These are phyloP conservation scores for Menidia beryllina DNA, from an alignment of 2,113 vertebrate species.

Conservation along the genomic window DNA sequence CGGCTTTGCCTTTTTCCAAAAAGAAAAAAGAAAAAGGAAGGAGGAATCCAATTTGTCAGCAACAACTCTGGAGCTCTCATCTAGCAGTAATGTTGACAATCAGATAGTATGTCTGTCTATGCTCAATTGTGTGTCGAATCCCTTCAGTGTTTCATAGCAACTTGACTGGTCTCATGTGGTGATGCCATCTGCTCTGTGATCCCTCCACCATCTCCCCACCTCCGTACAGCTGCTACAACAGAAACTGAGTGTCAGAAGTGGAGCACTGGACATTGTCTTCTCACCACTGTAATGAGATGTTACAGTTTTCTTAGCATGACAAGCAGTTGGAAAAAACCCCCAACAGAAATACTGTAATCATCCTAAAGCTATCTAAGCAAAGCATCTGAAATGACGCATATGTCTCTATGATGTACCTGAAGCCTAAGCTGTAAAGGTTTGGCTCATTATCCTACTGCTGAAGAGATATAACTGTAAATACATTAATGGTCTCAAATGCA, in stretches of 20 bases:
- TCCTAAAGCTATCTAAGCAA: no score
- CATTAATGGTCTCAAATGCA: no score
- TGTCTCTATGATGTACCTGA: no score
- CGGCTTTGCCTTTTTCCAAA: constrained; percentile 8
- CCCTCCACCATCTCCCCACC: constrained; percentile 13
- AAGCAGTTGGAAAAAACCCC: neutral
- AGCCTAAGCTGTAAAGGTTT: no score
- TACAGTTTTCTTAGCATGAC: neutral
- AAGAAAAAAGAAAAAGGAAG: no score
- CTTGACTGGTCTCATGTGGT: constrained; percentile 40
- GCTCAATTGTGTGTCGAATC: constrained; percentile 14
- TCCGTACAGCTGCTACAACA: constrained; percentile 13
- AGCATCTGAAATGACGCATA: no score
- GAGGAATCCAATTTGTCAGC: neutral
- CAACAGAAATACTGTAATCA: constrained; percentile 9
- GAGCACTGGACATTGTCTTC: constrained; percentile 14
- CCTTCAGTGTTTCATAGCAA: constrained; percentile 25
- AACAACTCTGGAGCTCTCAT: neutral
- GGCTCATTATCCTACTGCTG: no score
- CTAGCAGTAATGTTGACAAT: neutral
- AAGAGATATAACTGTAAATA: no score
- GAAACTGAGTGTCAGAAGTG: constrained; percentile 11
- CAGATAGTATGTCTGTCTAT: neutral
- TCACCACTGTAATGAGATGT: constrained; percentile 3
- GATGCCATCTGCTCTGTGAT: constrained; percentile 62